phyloP scores from a whole-genome alignment of 2,797 vertebrate species.

The Anguilla pacifica region DNA sequence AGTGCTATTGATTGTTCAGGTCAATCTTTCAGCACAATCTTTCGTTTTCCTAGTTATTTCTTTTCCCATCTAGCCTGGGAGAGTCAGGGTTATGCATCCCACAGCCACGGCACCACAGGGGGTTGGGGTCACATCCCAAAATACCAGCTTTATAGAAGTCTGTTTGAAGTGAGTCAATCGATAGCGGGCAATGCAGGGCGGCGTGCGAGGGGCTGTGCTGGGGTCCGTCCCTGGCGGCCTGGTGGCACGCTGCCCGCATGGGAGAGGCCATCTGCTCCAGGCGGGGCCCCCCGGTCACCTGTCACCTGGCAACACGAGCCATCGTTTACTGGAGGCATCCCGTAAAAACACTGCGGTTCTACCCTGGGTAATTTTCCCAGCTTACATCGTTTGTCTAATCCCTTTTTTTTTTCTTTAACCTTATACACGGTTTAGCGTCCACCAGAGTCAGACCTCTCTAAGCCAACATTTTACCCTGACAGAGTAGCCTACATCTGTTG shows the following conservation, averaged over 20 bases:
- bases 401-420: not conserved
- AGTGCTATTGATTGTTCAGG: no score
- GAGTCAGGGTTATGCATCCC: not conserved
- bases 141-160: slow-evolving; percentile 51
- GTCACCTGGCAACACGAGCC: slow-evolving; percentile 36
- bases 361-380: not conserved
- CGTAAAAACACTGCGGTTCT: slow-evolving; percentile 32
- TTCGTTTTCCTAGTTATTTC: no score
- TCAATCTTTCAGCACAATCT: no score
- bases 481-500: no score
- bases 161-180: slow-evolving; percentile 38
- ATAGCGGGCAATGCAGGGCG: slow-evolving; percentile 21
- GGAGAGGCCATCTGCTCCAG: slow-evolving; percentile 53
- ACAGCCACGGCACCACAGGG: slow-evolving; percentile 25
- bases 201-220: not conserved
- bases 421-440: no score
- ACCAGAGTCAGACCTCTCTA: no score
- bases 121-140: slow-evolving; percentile 38
- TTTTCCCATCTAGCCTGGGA: not conserved
- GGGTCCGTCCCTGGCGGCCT: not conserved
- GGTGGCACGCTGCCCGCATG: slow-evolving; percentile 38
- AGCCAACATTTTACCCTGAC: no score
- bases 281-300: slow-evolving; percentile 43
- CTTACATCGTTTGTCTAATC: not conserved
- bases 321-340: slow-evolving; percentile 48